Evolutionary conservation across 1,140 invertebrate genomes (phyloP), one percentile per base, ranked within the genome.

Genomic region (Magallana angulata): DNA sequence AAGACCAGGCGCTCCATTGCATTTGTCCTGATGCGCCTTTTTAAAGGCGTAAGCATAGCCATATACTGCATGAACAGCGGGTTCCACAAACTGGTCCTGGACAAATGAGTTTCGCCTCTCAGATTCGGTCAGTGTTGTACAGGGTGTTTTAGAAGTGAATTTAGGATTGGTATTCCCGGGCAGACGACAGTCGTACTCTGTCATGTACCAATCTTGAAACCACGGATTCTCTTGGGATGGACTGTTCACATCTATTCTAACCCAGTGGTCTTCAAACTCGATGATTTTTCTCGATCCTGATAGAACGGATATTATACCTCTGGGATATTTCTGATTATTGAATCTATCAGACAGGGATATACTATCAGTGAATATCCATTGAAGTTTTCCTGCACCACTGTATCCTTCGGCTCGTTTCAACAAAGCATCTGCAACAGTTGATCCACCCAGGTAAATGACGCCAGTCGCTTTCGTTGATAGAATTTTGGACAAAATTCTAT

Each of bases 21-120:
- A 95, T 58, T 92, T 90, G 16, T 86, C 89, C 7, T 85, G 83
- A 91, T 95, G 95, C 3, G 95, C 95, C 36, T 92, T 92, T 11
- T 93, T 92, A 57, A 95, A 90, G 0, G 95, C 94, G 76, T 90
- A 91, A 48, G 95, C 94, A 86, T 95, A 94, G 1, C 94, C 93
- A 85, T 93, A 95, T 8, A 95, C 92, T 9, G 94, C 92, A 88
- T 95, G 94, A 5, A 95, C 90, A 7, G 94, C 93, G 5, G 95
- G 93, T 57, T 95, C 92, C 8, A 95, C 94, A 88, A 93, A 93
- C 85, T 91, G 92, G 84, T 93, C 92, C 82, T 95, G 93, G 14
- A 91, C 92, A 85, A 91, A 91, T 4, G 83, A 36, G 68, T 90
- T 90, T 59, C 92, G 87, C 18, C 91, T 84, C 56, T 91, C 56